These are phyloP conservation scores for Pachyramphus minor DNA, from an alignment of 2,113 vertebrate species.

Conservation along the genomic window DNA sequence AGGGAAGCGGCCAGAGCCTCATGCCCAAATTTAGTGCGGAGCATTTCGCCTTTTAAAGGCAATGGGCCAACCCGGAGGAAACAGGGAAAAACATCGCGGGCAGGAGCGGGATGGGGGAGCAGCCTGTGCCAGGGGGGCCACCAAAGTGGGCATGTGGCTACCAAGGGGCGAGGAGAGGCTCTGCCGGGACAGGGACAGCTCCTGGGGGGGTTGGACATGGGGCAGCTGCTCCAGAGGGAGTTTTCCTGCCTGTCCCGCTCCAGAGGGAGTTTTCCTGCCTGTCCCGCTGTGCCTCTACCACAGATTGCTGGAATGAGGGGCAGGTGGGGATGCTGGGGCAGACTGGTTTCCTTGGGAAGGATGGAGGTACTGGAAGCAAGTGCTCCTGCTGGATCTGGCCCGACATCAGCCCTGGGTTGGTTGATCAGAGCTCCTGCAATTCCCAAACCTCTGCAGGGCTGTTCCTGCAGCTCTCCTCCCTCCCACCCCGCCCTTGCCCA, in stretches of 20 bases:
- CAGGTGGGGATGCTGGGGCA: neutral
- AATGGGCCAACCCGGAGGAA: conserved; percentile 77
- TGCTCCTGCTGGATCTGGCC: neutral
- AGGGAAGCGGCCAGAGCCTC: conserved; percentile 84
- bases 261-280: neutral
- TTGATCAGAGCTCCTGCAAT: neutral
- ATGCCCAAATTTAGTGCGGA: conserved; percentile 97
- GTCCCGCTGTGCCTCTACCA: no score
- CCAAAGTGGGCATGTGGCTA: neutral
- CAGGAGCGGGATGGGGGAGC: neutral
- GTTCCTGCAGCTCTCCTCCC: neutral
- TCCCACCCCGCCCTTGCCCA: neutral
- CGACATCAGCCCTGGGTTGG: neutral
- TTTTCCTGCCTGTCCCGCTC: neutral
- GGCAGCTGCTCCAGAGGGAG: neutral
- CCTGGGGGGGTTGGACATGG: neutral
- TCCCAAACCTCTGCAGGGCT: no score
- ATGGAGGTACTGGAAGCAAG: neutral
- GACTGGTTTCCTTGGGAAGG: neutral
- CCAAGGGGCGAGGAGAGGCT: neutral
- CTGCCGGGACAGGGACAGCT: neutral
- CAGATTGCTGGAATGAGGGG: neutral
- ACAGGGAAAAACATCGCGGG: conserved; percentile 74
- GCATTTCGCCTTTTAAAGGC: conserved; percentile 96
- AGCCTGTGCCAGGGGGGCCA: neutral